phyloP scores from a whole-genome alignment of 64 coral and sea anemone species.

The Orbicella faveolata region DNA sequence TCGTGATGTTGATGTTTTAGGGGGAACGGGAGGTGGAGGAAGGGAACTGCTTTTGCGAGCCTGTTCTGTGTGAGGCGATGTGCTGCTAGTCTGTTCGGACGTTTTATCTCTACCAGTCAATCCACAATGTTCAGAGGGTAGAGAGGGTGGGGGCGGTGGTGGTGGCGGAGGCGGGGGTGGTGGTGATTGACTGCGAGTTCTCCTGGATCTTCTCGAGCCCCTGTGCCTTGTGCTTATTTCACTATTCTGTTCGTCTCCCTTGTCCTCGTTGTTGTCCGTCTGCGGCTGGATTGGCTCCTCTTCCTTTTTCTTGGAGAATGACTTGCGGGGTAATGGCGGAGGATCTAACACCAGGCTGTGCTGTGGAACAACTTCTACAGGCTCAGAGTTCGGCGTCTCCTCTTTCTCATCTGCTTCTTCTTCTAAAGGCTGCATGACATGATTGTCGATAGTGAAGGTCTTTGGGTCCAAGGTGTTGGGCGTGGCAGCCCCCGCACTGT shows the following conservation, averaged over 20 bases:
- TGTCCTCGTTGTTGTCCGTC: background rate
- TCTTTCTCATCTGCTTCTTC: conserved; percentile 31
- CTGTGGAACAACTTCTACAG: conserved; percentile 25
- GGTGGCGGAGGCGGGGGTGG: conserved; percentile 53
- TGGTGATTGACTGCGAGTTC: conserved; percentile 9
- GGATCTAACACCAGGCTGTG: conserved; percentile 48
- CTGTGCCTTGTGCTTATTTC: background rate
- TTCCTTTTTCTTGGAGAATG: conserved; percentile 49
- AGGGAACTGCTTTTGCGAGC: background rate
- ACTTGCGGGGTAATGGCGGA: conserved; percentile 45
- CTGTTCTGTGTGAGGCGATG: background rate
- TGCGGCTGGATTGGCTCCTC: background rate
- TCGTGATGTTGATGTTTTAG: conserved; percentile 6
- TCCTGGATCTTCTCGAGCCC: conserved; percentile 9
- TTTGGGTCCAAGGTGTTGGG: conserved; percentile 44
- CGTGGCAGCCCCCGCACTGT: conserved; percentile 45
- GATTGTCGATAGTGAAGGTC: conserved; percentile 47
- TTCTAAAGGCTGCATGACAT: conserved; percentile 6
- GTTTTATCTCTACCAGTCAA: background rate
- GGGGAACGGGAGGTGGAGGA: conserved; percentile 37
- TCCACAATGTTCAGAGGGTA: background rate
- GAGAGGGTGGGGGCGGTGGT: conserved; percentile 48
- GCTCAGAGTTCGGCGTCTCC: conserved; percentile 13
- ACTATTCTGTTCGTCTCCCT: background rate
- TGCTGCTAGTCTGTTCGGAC: background rate